phyloP scores from a whole-genome alignment of 2,797 vertebrate genomes.

The Huso huso region DNA sequence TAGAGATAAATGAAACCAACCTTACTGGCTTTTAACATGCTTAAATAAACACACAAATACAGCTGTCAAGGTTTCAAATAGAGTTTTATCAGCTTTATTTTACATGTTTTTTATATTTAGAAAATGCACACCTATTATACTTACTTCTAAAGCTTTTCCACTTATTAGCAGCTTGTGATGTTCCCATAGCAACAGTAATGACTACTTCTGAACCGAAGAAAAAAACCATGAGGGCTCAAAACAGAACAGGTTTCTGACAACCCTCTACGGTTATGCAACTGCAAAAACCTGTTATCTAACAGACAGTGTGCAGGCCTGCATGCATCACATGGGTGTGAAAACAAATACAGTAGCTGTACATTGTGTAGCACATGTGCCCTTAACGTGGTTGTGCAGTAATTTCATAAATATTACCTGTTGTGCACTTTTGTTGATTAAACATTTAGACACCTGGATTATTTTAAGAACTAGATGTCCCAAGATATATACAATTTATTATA shows the following conservation, averaged over 20 bases:
- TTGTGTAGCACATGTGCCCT: too few species aligned
- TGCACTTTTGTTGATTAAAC: too few species aligned
- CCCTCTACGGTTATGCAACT: conserved; percentile 38
- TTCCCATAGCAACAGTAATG: conserved; percentile 31
- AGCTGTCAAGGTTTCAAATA: neutral
- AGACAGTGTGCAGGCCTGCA: conserved; percentile 9
- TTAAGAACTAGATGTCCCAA: too few species aligned
- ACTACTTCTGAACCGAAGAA: conserved; percentile 17
- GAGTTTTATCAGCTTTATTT: conserved; percentile 2
- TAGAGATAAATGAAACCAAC: too few species aligned
- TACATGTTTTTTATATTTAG: conserved; percentile 6
- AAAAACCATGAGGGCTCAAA: conserved; percentile 6
- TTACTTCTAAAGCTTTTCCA: conserved; percentile 12
- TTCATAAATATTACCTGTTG: too few species aligned
- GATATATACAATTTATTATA: too few species aligned
- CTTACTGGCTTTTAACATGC: too few species aligned
- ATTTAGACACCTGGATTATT: too few species aligned
- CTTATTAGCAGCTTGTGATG: conserved; percentile 33
- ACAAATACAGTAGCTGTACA: too few species aligned
- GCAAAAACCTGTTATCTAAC: conserved; percentile 29
- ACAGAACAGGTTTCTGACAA: conserved; percentile 30
- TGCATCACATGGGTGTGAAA: too few species aligned
- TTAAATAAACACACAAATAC: neutral
- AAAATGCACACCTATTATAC: neutral
- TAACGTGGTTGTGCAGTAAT: too few species aligned